phyloP scores from a whole-genome alignment of 1,140 invertebrate species.

The Branchinecta lindahli region DNA sequence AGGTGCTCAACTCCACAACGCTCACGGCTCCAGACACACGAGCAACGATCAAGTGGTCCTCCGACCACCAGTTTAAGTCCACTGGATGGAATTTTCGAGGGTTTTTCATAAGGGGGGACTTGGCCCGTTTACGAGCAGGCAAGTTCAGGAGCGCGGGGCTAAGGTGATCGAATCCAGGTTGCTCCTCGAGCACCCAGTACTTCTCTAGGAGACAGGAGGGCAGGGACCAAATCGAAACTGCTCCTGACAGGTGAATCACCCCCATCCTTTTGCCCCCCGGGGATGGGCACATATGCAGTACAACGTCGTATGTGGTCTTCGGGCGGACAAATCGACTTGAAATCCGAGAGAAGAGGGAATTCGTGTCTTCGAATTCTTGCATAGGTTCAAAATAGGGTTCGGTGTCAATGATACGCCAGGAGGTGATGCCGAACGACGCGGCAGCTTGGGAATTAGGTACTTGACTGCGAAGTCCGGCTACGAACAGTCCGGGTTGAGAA shows the following conservation, averaged over 20 bases:
- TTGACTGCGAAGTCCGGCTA: constrained; percentile 31
- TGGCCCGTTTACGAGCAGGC: constrained; percentile 24
- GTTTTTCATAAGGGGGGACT: constrained; percentile 21
- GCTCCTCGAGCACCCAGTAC: constrained; percentile 43
- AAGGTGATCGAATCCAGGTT: constrained; percentile 42
- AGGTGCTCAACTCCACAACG: constrained; percentile 43
- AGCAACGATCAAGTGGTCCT: constrained; percentile 53
- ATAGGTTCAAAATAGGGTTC: constrained; percentile 48
- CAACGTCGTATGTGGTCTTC: constrained; percentile 30
- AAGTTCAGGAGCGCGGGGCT: constrained; percentile 29
- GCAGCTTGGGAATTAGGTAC: constrained; percentile 20
- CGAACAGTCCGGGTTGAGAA: constrained; percentile 41
- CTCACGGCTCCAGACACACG: constrained; percentile 55
- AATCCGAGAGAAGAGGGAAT: constrained; percentile 20
- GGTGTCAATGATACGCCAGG: constrained; percentile 55
- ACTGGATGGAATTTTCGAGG: constrained; percentile 36
- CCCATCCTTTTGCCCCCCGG: constrained; percentile 40
- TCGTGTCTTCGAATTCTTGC: background rate
- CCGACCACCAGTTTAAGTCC: constrained; percentile 62
- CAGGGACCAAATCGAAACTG: constrained; percentile 51
- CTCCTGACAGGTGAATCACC: constrained; percentile 52
- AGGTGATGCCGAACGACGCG: constrained; percentile 41
- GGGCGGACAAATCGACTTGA: constrained; percentile 2
- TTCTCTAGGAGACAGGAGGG: constrained; percentile 39
- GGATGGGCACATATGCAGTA: constrained; percentile 49